Evolutionary conservation across 1,140 invertebrate genomes (phyloP).

Genomic region (Neodiprion fabricii): DNA sequence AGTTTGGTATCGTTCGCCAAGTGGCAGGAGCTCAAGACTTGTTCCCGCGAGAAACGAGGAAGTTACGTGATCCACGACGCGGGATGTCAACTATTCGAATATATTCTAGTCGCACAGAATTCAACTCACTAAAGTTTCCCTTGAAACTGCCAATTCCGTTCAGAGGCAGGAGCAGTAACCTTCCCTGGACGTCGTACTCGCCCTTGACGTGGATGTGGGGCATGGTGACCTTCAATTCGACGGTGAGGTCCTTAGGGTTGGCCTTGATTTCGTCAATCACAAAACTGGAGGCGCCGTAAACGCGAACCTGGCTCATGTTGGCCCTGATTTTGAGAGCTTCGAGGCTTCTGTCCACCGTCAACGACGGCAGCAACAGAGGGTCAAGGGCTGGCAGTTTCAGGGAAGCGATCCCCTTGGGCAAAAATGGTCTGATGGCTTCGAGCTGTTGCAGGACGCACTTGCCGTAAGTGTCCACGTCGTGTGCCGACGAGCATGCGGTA

Average conservation of each 20-base stretch:
- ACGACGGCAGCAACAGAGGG: slow-evolving; percentile 67
- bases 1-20: too few relatives aligned
- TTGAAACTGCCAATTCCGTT: slow-evolving; percentile 70
- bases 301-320: slow-evolving; percentile 69
- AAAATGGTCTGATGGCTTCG: slow-evolving; percentile 63
- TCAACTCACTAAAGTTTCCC: slow-evolving; percentile 75
- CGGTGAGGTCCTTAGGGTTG: slow-evolving; percentile 67
- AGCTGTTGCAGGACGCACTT: slow-evolving; percentile 67
- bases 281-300: slow-evolving; percentile 67
- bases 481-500: slow-evolving; percentile 40
- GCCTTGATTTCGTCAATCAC: slow-evolving; percentile 69
- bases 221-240: slow-evolving; percentile 64
- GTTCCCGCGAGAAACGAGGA: too few relatives aligned
- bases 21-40: too few relatives aligned
- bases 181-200: slow-evolving; percentile 73
- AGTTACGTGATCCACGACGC: too few relatives aligned
- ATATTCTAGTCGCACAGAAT: neutral
- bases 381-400: slow-evolving; percentile 70
- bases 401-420: slow-evolving; percentile 69
- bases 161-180: slow-evolving; percentile 69
- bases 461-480: slow-evolving; percentile 53
- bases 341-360: slow-evolving; percentile 71
- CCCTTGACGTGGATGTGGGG: slow-evolving; percentile 67
- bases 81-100: too few relatives aligned
- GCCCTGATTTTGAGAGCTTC: slow-evolving; percentile 71